These are phyloP conservation scores for Schizothorax lantsangensis DNA, from an alignment of 2,797 vertebrate species.

Conservation along the genomic window DNA sequence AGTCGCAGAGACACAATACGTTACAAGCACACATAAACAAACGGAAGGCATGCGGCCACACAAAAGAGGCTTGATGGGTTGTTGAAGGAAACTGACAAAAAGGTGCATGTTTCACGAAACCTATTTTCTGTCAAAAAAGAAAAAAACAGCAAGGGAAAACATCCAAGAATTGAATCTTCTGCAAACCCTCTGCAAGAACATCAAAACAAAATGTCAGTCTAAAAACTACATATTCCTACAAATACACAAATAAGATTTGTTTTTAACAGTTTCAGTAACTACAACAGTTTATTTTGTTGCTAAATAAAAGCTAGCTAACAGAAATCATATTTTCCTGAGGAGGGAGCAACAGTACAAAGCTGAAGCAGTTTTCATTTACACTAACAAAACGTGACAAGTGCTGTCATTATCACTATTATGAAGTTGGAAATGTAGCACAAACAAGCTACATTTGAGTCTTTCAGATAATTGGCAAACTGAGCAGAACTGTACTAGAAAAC, in stretches of 20 bases:
- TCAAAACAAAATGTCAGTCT: neutral
- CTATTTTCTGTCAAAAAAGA: neutral
- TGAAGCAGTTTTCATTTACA: neutral
- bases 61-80: constrained; percentile 2
- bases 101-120: neutral
- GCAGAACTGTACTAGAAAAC: neutral
- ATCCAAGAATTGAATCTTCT: neutral
- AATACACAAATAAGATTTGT: neutral
- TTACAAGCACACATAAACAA: constrained; percentile 17
- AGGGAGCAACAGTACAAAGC: neutral
- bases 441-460: neutral
- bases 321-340: neutral
- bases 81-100: constrained; percentile 14
- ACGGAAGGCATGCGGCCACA: neutral
- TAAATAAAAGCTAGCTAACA: neutral
- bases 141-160: neutral
- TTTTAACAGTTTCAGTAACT: neutral
- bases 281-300: neutral
- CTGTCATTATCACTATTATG: neutral
- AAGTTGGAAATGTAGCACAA: neutral
- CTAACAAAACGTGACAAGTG: neutral
- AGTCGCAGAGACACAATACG: constrained; percentile 16
- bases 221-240: neutral
- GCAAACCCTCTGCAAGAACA: neutral
- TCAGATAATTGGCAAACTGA: neutral